phyloP scores from a whole-genome alignment of 2,888 invertebrate genomes.

The Drosophila setosimentum region DNA sequence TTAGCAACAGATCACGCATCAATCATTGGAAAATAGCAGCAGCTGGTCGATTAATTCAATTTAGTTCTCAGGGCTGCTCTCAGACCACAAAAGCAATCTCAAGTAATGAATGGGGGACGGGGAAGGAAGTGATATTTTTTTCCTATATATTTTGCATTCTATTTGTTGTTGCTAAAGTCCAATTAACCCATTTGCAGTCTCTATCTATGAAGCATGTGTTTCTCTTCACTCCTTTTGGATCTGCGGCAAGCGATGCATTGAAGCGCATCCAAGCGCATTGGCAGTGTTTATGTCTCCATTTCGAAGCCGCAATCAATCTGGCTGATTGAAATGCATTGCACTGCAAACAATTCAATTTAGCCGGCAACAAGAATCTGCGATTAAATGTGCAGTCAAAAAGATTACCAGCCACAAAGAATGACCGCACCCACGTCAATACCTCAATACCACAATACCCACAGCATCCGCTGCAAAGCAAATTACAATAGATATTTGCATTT shows the following conservation, averaged over 20 bases:
- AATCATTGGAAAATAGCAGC: constrained; percentile 40
- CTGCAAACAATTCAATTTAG: constrained; percentile 70
- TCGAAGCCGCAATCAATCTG: constrained; percentile 48
- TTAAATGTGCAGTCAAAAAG: constrained; percentile 57
- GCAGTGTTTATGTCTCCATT: constrained; percentile 7
- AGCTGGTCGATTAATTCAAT: constrained; percentile 44
- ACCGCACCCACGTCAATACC: constrained; percentile 34
- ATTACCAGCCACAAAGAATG: constrained; percentile 54
- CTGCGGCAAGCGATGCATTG: constrained; percentile 30
- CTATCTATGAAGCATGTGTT: constrained; percentile 3
- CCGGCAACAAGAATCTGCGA: constrained; percentile 59
- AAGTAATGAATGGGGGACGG: not conserved
- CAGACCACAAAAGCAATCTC: constrained; percentile 19
- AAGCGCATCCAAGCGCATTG: constrained; percentile 52
- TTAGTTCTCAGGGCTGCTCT: constrained; percentile 35
- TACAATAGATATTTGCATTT: constrained; percentile 22
- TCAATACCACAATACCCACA: constrained; percentile 9
- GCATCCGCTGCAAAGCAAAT: constrained; percentile 39
- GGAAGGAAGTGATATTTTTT: constrained; percentile 8
- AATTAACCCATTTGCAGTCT: constrained; percentile 34
- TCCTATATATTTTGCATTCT: not conserved
- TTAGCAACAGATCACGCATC: constrained; percentile 41
- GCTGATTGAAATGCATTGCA: constrained; percentile 58
- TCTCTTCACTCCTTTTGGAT: not conserved
- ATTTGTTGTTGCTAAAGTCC: constrained; percentile 23